These are phyloP conservation scores for Sphecodes monilicornis DNA, from an alignment of 2,888 invertebrate species.

Conservation along the genomic window DNA sequence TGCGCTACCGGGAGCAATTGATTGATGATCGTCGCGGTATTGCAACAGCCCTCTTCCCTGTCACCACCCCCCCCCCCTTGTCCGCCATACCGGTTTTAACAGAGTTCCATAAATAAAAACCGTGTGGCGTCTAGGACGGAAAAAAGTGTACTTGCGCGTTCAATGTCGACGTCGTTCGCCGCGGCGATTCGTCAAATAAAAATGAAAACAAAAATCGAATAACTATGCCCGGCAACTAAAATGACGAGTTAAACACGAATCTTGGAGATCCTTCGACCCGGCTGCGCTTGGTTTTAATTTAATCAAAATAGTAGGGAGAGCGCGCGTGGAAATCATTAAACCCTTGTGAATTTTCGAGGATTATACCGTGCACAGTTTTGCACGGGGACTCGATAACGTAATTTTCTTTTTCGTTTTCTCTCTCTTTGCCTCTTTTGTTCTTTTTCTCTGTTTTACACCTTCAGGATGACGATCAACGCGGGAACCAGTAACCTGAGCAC, in stretches of 20 bases:
- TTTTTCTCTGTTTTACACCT: background rate
- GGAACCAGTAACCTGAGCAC: slow-evolving; percentile 63
- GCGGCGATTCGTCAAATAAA: background rate
- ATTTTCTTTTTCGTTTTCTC: background rate
- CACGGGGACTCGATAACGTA: background rate
- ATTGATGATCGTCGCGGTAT: slow-evolving; percentile 2
- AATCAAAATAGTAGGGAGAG: background rate
- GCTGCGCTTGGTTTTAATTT: background rate
- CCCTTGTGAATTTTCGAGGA: background rate
- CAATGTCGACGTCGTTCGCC: background rate
- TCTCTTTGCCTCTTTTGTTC: background rate
- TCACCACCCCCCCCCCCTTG: background rate
- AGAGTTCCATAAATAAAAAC: background rate
- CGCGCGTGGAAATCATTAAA: background rate
- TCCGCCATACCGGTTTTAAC: background rate
- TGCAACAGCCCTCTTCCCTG: background rate
- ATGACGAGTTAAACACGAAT: background rate
- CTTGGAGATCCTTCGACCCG: background rate
- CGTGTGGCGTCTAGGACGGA: background rate
- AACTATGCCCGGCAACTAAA: background rate
- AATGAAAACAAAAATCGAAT: too few species aligned
- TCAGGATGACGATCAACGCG: slow-evolving; percentile 69
- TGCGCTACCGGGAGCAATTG: background rate
- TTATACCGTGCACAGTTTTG: background rate
- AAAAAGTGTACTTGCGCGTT: background rate